Conservation (phyloP, 2,888 invertebrate species). For the Hydrotaea cyrtoneurina region DNA sequence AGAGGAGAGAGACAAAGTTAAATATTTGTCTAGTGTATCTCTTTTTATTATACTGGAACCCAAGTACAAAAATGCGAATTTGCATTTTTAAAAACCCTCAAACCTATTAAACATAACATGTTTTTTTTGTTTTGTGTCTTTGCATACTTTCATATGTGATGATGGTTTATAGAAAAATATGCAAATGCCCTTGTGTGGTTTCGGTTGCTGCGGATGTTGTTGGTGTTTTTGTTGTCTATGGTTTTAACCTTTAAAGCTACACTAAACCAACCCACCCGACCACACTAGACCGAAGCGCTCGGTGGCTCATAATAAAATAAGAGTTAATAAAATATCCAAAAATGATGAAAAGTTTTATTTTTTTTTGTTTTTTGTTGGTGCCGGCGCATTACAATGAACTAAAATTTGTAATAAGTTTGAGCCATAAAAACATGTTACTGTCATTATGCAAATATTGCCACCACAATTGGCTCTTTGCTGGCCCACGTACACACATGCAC, state of each 20-base stretch:
- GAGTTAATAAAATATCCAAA: constrained; percentile 60
- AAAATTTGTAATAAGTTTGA: constrained; percentile 63
- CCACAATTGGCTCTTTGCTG: neutral
- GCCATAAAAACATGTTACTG: constrained; percentile 65
- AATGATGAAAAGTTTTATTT: constrained; percentile 63
- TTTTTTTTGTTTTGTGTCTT: constrained; percentile 14
- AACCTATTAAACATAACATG: constrained; percentile 52
- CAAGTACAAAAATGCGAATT: constrained; percentile 49
- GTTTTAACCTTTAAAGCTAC: constrained; percentile 58
- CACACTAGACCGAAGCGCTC: neutral
- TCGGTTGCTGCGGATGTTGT: neutral
- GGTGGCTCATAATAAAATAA: constrained; percentile 45
- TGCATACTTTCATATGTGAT: neutral
- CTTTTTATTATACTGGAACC: constrained; percentile 20
- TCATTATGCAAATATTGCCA: constrained; percentile 64
- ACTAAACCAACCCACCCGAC: constrained; percentile 23
- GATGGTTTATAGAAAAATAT: constrained; percentile 40
- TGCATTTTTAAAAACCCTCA: constrained; percentile 58
- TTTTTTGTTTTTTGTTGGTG: no score
- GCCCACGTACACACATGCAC: neutral
- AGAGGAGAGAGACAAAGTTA: constrained; percentile 1
- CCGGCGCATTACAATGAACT: constrained; percentile 59
- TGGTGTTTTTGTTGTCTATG: neutral
- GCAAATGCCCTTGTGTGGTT: constrained; percentile 38
- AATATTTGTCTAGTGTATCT: constrained; percentile 23